These are phyloP conservation scores for Ginglymostoma cirratum DNA, from an alignment of 2,113 vertebrate species.

Conservation along the genomic window DNA sequence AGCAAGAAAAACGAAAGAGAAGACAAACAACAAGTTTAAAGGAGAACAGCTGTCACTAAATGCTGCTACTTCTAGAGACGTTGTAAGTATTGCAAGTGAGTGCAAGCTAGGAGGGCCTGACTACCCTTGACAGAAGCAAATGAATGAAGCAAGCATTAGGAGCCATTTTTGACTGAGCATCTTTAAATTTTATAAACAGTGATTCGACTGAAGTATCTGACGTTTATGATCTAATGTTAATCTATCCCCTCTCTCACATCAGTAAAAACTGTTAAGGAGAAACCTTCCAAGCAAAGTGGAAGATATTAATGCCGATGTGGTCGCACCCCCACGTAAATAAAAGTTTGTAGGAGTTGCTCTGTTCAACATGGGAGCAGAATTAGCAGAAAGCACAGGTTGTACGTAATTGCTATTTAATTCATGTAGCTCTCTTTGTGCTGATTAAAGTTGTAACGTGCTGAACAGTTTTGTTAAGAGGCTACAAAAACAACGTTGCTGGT, in stretches of 20 bases:
- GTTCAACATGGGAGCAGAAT: not conserved
- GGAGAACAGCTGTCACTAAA: not conserved
- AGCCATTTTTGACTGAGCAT: not conserved
- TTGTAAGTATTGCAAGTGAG: not conserved
- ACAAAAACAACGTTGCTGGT: no score
- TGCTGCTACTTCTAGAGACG: not conserved
- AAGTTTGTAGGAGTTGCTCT: not conserved
- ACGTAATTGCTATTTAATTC: not conserved
- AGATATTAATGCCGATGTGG: not conserved
- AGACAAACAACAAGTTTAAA: not conserved
- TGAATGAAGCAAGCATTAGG: not conserved
- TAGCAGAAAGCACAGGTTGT: not conserved
- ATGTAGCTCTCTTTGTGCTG: not conserved
- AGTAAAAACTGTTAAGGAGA: not conserved
- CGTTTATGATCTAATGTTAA: not conserved
- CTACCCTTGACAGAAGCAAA: not conserved
- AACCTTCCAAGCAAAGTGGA: not conserved
- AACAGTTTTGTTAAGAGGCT: not conserved
- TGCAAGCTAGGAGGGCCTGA: not conserved
- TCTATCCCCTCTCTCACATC: not conserved
- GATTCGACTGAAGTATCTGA: not conserved
- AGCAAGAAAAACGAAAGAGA: not conserved
- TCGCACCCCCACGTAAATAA: no score
- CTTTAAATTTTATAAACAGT: not conserved
- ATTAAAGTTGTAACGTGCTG: not conserved